A percentile compares a stretch with the other conserved stretches of the same genome.
phyloP scores from a whole-genome alignment of 2,113 vertebrate species.

The Oxygymnocypris stewartii region DNA sequence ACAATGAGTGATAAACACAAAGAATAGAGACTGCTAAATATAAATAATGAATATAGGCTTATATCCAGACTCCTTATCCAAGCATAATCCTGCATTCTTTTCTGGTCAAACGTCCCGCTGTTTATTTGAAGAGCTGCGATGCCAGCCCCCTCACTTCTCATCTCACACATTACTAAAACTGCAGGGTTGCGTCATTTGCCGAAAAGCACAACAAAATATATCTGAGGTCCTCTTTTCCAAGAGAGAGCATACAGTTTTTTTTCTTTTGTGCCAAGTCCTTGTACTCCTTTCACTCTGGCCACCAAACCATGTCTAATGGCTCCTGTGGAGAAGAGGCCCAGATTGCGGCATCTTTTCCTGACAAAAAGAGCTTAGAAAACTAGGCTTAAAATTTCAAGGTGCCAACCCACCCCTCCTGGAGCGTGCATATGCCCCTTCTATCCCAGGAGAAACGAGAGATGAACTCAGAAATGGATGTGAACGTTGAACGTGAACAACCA shows the following conservation, averaged over 20 bases:
- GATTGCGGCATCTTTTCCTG: slow-evolving; percentile 34
- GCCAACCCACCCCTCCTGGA: slow-evolving; percentile 38
- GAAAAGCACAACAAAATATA: slow-evolving; percentile 15
- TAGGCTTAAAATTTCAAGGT: slow-evolving; percentile 45
- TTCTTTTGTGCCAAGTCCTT: slow-evolving; percentile 38
- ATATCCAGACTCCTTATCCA: slow-evolving; percentile 1
- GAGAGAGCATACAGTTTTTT: neutral
- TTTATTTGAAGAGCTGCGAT: slow-evolving; percentile 24
- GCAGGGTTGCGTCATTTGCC: neutral
- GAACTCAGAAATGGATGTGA: neutral
- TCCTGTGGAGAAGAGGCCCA: slow-evolving; percentile 44
- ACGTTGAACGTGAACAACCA: neutral
- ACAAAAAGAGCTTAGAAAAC: slow-evolving; percentile 41
- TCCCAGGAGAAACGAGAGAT: slow-evolving; percentile 34
- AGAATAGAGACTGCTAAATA: slow-evolving; percentile 2
- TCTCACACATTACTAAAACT: slow-evolving; percentile 1
- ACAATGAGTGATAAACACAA: neutral
- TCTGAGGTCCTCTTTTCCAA: slow-evolving; percentile 1
- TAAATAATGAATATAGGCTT: neutral
- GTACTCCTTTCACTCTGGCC: slow-evolving; percentile 41
- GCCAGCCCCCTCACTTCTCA: slow-evolving; percentile 15
- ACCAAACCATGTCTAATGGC: slow-evolving; percentile 49
- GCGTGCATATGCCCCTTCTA: slow-evolving; percentile 25
- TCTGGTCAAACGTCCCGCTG: slow-evolving; percentile 10
- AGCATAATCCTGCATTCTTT: slow-evolving; percentile 17